Conservation (phyloP, 2,797 vertebrate genomes). For the Sarcoramphus papa region DNA sequence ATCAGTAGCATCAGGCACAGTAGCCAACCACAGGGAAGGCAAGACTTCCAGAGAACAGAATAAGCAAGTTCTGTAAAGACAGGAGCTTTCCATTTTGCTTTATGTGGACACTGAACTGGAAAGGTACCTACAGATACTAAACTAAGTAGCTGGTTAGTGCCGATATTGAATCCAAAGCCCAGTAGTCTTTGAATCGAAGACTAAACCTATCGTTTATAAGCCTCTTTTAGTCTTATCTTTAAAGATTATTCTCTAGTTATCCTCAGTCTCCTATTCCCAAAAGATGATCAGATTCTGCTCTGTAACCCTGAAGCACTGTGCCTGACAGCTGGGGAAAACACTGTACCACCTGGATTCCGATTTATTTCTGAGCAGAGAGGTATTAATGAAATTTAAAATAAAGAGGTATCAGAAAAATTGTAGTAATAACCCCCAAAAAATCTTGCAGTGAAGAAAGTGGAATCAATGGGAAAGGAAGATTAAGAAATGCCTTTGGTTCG, state of each 20-base stretch:
- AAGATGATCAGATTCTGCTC: background rate
- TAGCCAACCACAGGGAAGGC: background rate
- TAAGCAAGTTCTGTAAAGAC: background rate
- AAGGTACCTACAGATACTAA: background rate
- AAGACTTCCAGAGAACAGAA: background rate
- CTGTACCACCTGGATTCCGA: background rate
- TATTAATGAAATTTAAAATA: background rate
- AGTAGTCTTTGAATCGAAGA: background rate
- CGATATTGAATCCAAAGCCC: background rate
- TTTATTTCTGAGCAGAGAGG: background rate
- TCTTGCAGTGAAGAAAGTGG: background rate
- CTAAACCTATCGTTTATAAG: background rate
- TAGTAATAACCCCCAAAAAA: background rate
- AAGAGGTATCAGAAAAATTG: background rate
- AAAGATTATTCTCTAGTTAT: background rate
- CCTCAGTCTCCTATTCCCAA: background rate
- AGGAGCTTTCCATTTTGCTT: background rate
- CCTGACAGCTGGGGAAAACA: background rate
- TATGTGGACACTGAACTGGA: background rate
- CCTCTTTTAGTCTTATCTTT: background rate
- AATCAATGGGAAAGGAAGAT: background rate
- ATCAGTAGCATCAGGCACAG: background rate
- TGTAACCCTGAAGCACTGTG: background rate
- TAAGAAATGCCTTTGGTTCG: background rate
- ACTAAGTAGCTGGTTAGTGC: background rate